Base-by-base conservation (phyloP, 2,888 invertebrate species). In the Dione juno region DNA sequence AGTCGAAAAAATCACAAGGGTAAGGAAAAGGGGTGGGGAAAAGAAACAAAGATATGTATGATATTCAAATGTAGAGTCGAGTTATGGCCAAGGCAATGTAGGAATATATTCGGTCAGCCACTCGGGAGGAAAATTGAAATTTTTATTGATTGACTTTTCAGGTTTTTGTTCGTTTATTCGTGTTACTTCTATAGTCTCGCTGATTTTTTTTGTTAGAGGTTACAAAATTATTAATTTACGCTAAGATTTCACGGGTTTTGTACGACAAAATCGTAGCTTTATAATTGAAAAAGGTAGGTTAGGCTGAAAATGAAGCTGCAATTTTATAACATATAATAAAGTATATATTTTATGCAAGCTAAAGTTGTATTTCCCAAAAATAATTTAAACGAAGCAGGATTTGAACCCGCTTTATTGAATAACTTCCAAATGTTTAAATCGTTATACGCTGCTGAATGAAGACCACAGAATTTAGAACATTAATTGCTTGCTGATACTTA, bases 21-120 rank as follows among this genome's bases (percentile, higher is more conserved):
- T 65, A 50, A 65, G 50, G 50, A 65, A 58, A n/a, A 65, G 50
- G 58, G 40, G 54, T 54, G 54, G 57, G 50, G 14, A 16, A 50
- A 50, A 50, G 19, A 69, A 69, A 69, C 57, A 65, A 69, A 65
- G 40, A 50, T 41, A 50, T 64, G 50, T 69, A 61, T 61, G 67
- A 67, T 61, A 61, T 67, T 67, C 61, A 61, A 67, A 67, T 67
- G 67, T 52, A 61, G 61, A 67, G 59, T 40, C 50, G 67, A 67
- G 67, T 53, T 52, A 67, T 53, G 57, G 35, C 19, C 43, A 19
- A n/a, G 10, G n/a, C 11, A 50, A 66, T 43, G 37, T 66, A 37
- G 13, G 37, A 61, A 41, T 41, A 52, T 61, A 61, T 67, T 61
- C 50, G 61, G 59, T 52, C 58, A 58, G 45, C 58, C 41, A 41